Percentiles rank a stretch among this genome's conserved stretches.
Conservation (phyloP, 2,113 vertebrate species). For the Hemiscyllium ocellatum region DNA sequence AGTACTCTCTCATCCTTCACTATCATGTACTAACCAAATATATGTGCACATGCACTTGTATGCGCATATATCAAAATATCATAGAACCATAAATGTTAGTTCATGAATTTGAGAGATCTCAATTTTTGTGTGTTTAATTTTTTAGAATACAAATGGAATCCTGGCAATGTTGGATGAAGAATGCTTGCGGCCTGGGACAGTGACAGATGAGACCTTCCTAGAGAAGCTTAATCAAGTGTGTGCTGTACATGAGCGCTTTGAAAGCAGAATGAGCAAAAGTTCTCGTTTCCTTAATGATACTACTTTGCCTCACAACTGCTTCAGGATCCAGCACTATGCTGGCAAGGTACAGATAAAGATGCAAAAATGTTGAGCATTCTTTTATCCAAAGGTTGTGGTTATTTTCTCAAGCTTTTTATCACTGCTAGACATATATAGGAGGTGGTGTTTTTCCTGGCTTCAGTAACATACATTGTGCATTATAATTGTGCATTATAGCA, state of each 20-base stretch:
- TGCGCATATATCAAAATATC: not conserved
- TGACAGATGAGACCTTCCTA: conserved; percentile 89
- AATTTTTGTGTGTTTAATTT: not conserved
- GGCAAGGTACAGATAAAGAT: conserved; percentile 73
- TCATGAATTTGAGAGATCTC: not conserved
- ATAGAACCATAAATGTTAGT: not conserved
- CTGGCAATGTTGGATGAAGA: conserved; percentile 97
- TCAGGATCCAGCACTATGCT: conserved; percentile 93
- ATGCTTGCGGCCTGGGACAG: conserved; percentile 85
- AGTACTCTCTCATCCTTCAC: not conserved
- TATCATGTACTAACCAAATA: not conserved
- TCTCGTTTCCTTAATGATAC: conserved; percentile 89
- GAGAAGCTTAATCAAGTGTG: conserved; percentile 94
- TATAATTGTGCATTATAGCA: not conserved
- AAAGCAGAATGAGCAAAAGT: conserved; percentile 90
- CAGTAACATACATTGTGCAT: not conserved
- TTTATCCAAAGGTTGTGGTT: not conserved
- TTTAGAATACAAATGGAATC: conserved; percentile 78
- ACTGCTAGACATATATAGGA: no score
- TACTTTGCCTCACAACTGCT: conserved; percentile 88
- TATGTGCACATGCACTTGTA: not conserved
- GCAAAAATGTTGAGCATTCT: not conserved
- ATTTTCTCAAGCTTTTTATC: no score
- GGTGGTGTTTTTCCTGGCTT: not conserved
- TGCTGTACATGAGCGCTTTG: conserved; percentile 90